These are phyloP conservation scores for Stenolophus ochropezus DNA, from an alignment of 2,888 invertebrate species.

Conservation along the genomic window DNA sequence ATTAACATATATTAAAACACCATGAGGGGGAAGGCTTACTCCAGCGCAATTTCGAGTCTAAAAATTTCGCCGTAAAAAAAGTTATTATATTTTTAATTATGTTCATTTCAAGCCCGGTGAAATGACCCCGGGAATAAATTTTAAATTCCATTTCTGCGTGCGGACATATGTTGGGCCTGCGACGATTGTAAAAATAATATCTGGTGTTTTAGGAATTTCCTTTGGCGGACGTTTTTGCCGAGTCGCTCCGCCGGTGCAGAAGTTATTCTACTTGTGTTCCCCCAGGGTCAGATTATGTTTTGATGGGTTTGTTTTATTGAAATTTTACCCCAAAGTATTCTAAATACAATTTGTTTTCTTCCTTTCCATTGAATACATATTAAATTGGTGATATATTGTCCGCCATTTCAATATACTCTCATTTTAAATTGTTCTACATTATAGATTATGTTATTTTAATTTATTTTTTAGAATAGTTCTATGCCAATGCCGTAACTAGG, in stretches of 20 bases:
- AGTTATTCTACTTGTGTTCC: conserved; percentile 42
- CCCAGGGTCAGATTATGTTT: conserved; percentile 35
- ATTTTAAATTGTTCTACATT: no score
- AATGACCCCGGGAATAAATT: conserved; percentile 27
- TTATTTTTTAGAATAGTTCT: no score
- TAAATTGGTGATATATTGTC: conserved; percentile 19
- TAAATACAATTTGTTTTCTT: conserved; percentile 36
- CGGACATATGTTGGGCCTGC: conserved; percentile 2
- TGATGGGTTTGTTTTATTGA: conserved; percentile 43
- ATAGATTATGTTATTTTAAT: no score
- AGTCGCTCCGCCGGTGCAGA: conserved; percentile 10
- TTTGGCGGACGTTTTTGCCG: conserved; percentile 10
- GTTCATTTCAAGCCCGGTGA: conserved; percentile 11
- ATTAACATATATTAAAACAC: conserved; percentile 29
- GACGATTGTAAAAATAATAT: conserved; percentile 26
- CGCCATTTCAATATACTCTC: not conserved
- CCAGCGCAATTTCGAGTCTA: not conserved
- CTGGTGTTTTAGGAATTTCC: conserved; percentile 26
- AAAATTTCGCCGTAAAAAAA: conserved; percentile 18
- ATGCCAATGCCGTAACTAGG: no score
- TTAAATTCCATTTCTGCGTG: conserved; percentile 19
- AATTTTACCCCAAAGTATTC: conserved; percentile 41
- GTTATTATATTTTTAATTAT: conserved; percentile 45
- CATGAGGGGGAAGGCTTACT: conserved; percentile 2
- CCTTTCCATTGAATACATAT: conserved; percentile 24